Evolutionary conservation across 2,888 invertebrate species (phyloP), one percentile per base, ranked within the genome.

Genomic region (Cosmorhoe ocellata): DNA sequence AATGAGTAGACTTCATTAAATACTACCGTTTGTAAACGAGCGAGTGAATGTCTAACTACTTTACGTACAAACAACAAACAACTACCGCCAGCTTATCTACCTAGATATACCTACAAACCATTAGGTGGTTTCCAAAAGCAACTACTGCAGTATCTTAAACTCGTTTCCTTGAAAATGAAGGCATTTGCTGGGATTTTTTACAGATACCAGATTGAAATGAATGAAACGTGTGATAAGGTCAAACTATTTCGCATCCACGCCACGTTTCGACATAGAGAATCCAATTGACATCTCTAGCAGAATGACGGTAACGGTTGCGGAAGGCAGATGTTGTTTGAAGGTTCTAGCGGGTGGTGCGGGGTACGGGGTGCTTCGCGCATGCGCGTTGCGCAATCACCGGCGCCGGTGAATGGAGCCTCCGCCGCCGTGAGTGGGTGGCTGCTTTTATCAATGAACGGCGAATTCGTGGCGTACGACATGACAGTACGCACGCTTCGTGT

Each of bases 391-490:
- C 87, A 88, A 89, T 64, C 67, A 59, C 36, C 66, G 84, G 84
- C 85, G 84, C 85, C 84, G 77, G 85, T 86, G 87, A 87, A 87
- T 87, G 89, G 87, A 83, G 71, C 67, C 77, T 74, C 74, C 64
- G 66, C 62, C 46, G 63, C 59, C 67, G 60, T 63, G 80, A 67
- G 88, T 87, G 83, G 86, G 90, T 74, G 84, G 76, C 63, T 67
- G 79, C 87, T 86, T 88, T 89, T 87, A 90, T 90, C 85, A 89
- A 90, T 90, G 90, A 83, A 87, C 85, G 76, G 83, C 84, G 74
- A 36, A 86, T 85, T 81, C 84, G 71, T 79, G 82, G 78, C 80
- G 84, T 86, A 88, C 87, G 82, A n/a, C n/a, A n/a, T n/a, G n/a
- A n/a, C 84, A 78, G 84, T 85, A 88, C 87, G 83, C 84, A 79